phyloP scores from a whole-genome alignment of 2,888 invertebrate genomes.

The Hypomecis atomaria region DNA sequence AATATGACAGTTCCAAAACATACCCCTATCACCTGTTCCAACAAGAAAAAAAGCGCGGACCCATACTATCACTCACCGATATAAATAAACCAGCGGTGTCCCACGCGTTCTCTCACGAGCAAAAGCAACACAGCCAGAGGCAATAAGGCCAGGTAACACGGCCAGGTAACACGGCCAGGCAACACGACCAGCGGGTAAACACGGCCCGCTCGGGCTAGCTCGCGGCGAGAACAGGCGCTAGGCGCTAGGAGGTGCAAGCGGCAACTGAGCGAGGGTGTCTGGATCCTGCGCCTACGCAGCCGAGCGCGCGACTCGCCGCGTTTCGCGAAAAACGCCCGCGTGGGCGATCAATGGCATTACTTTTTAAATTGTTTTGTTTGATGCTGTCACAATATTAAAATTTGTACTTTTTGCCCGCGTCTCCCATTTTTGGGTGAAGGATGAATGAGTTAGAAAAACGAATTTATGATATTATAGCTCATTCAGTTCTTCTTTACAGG shows the following conservation, averaged over 20 bases:
- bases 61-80: constrained; percentile 35
- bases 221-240: not conserved
- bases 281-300: constrained; percentile 31
- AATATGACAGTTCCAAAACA: not conserved
- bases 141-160: not conserved
- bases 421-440: not conserved
- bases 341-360: constrained; percentile 1
- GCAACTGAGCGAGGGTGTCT: constrained; percentile 15
- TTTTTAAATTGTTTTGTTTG: constrained; percentile 7
- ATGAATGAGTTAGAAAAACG: too few species aligned
- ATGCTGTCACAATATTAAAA: not conserved
- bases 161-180: not conserved
- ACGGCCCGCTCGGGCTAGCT: not conserved
- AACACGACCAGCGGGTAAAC: not conserved
- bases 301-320: constrained; percentile 16
- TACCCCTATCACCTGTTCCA: not conserved
- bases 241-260: constrained; percentile 18
- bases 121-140: not conserved
- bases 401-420: not conserved
- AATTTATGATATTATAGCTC: too few species aligned
- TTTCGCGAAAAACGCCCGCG: constrained; percentile 19
- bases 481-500: too few species aligned
- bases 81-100: constrained; percentile 28
- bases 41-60: not conserved
- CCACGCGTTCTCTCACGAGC: constrained; percentile 1